phyloP scores from a whole-genome alignment of 2,113 vertebrate species.

The Macquaria australasica region DNA sequence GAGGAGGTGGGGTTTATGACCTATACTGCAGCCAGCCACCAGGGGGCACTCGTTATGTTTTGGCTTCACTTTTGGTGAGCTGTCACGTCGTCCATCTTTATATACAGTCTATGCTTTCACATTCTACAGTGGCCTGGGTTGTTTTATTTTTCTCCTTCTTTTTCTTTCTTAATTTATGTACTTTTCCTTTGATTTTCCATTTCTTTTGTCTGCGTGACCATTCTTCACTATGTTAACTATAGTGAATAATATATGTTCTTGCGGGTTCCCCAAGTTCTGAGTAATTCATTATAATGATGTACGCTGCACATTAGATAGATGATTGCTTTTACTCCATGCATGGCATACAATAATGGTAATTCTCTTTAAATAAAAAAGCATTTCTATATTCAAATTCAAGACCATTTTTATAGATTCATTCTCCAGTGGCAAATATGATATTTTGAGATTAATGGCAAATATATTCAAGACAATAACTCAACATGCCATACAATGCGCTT shows the following conservation, averaged over 20 bases:
- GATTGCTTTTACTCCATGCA: slow-evolving; percentile 66
- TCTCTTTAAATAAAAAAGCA: slow-evolving; percentile 70
- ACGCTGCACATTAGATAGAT: not conserved
- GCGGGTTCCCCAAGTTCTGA: not conserved
- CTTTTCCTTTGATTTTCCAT: not conserved
- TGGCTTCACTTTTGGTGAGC: too few species aligned
- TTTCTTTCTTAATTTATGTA: not conserved
- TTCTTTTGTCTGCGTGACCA: not conserved
- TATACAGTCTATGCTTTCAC: not conserved
- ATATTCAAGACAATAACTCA: not conserved
- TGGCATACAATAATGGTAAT: slow-evolving; percentile 56
- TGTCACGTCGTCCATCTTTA: too few species aligned
- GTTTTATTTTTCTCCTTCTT: too few species aligned
- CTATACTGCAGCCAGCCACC: too few species aligned
- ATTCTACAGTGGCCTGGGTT: not conserved
- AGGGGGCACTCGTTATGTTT: too few species aligned
- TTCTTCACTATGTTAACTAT: not conserved
- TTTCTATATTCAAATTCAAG: slow-evolving; percentile 39
- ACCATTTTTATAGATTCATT: slow-evolving; percentile 20
- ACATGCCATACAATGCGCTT: not conserved
- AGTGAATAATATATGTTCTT: not conserved
- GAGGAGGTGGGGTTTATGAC: too few species aligned
- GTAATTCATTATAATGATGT: not conserved
- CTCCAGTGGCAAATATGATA: slow-evolving; percentile 46
- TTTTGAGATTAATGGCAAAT: slow-evolving; percentile 36